Evolutionary conservation across 2,888 invertebrate species (phyloP).

Genomic region (Alentia gelatinosa): DNA sequence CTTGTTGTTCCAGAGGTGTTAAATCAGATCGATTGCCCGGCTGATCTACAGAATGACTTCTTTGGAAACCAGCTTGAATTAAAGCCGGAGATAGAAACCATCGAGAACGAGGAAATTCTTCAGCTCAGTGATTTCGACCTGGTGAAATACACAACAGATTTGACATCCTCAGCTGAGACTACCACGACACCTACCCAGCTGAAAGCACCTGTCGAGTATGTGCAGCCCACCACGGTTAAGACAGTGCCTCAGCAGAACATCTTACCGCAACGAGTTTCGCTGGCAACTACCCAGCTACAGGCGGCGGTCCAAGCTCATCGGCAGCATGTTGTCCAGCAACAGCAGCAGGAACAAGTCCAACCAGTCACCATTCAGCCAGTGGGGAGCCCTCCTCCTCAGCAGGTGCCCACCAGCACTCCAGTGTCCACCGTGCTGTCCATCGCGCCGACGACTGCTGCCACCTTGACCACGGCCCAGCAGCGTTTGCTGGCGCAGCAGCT

Average conservation of each 20-base stretch:
- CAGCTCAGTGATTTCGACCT: conserved; percentile 51
- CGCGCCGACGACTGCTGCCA: conserved; percentile 27
- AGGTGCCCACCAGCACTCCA: conserved; percentile 17
- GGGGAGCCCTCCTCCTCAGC: conserved; percentile 38
- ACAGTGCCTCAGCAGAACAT: conserved; percentile 59
- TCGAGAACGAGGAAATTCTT: conserved; percentile 31
- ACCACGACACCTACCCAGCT: too few species aligned
- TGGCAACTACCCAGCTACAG: conserved; percentile 56
- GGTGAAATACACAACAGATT: conserved; percentile 44
- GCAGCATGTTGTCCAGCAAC: conserved; percentile 64
- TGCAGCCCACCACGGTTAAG: conserved; percentile 56
- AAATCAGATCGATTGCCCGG: not conserved
- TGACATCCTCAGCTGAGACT: not conserved
- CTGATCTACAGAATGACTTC: conserved; percentile 59
- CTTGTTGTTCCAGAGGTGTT: conserved; percentile 54
- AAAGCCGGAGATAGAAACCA: conserved; percentile 64
- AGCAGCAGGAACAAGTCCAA: conserved; percentile 68
- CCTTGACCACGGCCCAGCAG: not conserved
- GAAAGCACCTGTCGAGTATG: not conserved
- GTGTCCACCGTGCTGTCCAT: not conserved
- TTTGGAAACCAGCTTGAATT: conserved; percentile 66
- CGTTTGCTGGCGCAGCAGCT: conserved; percentile 1
- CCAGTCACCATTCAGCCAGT: conserved; percentile 42
- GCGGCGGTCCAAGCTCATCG: conserved; percentile 50
- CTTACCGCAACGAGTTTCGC: conserved; percentile 61